Evolutionary conservation across 2,113 vertebrate genomes (phyloP), one percentile per base, ranked within the genome.

Genomic region (Leptosomus discolor): DNA sequence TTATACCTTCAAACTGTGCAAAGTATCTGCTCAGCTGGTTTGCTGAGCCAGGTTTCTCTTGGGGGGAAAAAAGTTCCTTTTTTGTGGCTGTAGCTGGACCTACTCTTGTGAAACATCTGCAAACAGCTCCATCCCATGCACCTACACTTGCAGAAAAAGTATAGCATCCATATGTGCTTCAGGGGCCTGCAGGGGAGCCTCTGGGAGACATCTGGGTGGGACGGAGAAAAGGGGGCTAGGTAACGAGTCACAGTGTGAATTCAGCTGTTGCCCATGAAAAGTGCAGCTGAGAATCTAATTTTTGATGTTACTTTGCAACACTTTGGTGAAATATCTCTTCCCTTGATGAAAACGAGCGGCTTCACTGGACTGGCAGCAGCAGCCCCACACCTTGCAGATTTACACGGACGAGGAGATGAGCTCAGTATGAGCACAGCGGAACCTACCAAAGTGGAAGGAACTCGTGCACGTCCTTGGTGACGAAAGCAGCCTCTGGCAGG

Each of bases 301-400:
- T 56, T 86, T 46, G 27, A 23, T 10, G 32, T 58, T 63, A n/a
- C 19, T 81, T 70, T 4, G 0, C n/a, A 61, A 24, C 22, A 10
- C 32, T 46, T 46, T 4, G 20, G 56, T 17, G 24, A 70, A 56
- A 36, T 43, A 26, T 0, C 4, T 2, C 48, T 64, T 74, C 34
- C 53, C n/a, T 23, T 26, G 37, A n/a, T 12, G 46, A 58, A 60
- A 51, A 60, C 39, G 24, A 23, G 32, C 41, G 67, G 51, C 5
- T 2, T 9, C 18, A 43, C 41, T 8, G 29, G 63, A 24, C 36
- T 0, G 1, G 57, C 56, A 63, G 51, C 0, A 2, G n/a, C 76
- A 78, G 29, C 45, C 63, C 64, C 12, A 1, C 0, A 0, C 0
- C 0, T 15, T 53, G 36, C 1, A 8, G n/a, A 48, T 51, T 34